Base-by-base conservation (phyloP, 2,888 invertebrate species). In the Erebia palarica region DNA sequence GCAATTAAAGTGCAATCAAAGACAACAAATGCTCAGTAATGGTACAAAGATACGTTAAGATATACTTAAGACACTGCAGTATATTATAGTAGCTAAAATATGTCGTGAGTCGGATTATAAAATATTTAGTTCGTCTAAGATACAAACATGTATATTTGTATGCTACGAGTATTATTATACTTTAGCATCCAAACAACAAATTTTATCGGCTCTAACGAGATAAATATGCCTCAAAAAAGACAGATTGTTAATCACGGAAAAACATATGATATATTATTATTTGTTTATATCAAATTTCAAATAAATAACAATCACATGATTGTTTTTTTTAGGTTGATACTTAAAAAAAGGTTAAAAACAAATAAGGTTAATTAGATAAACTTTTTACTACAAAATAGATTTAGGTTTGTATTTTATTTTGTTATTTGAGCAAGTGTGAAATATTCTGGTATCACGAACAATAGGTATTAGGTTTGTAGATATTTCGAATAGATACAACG, bases 1-100 rank as follows among this genome's bases (percentile, higher is more conserved):
- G 77, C 77, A 79, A 80, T 80, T 80, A 80, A 75, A 76, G 75
- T 73, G 77, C 75, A 79, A 79, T 78, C 76, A 80, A 76, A 75
- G 64, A 61, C 68, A 71, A 73, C 70, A 71, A 71, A 76, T 70
- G 55, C 36, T 74, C 76, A 70, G 49, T 75, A 68, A 71, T 73
- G 68, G 72, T 72, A 69, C 65, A 57, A 49, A 73, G 42, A 49
- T 49, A 21, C 21, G 21, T n/a, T 21, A 21, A 21, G 21, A 21
- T 21, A 21, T 21, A 49, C 47, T 3, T 27, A 27, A 36, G 36
- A 36, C 7, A 49, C 47, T 47, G 63, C 21, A 49, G 73, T 75
- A 78, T 80, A 76, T 80, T 81, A 81, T 53, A 79, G 73, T 70
- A 53, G 65, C 42, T 4, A 36, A 64, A 55, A 36, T 36, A 42